Conservation (phyloP, 2,113 vertebrate genomes). For the Caranx ignobilis region DNA sequence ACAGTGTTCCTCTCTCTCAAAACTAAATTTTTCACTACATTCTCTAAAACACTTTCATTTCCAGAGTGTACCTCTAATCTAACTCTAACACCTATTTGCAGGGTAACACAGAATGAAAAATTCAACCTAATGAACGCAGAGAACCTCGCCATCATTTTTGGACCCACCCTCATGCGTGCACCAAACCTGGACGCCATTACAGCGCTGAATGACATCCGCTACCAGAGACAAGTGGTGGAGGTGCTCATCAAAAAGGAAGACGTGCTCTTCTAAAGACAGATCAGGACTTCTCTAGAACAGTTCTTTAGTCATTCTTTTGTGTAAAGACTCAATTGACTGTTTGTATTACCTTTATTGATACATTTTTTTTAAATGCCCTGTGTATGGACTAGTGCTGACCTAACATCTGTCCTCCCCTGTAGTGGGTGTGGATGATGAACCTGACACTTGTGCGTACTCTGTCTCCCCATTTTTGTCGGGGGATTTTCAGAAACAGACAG, state of each 20-base stretch:
- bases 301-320: slow-evolving; percentile 77
- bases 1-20: background rate
- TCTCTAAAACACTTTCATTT: background rate
- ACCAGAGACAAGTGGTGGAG: slow-evolving; percentile 99
- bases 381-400: slow-evolving; percentile 70
- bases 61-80: background rate
- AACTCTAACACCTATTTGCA: slow-evolving; percentile 63
- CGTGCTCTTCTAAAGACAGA: slow-evolving; percentile 90
- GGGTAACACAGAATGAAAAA: slow-evolving; percentile 95
- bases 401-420: slow-evolving; percentile 83
- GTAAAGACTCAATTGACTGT: slow-evolving; percentile 86
- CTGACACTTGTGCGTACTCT: slow-evolving; percentile 87
- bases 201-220: slow-evolving; percentile 95
- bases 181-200: slow-evolving; percentile 94
- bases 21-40: no score
- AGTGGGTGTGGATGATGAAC: slow-evolving; percentile 88
- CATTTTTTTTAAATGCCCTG: slow-evolving; percentile 56
- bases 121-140: slow-evolving; percentile 98
- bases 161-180: slow-evolving; percentile 96
- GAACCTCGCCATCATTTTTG: slow-evolving; percentile 97
- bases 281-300: slow-evolving; percentile 86
- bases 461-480: slow-evolving; percentile 94
- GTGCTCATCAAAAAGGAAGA: slow-evolving; percentile 98
- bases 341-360: slow-evolving; percentile 76
- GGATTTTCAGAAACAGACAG: slow-evolving; percentile 82